Conservation (phyloP, 2,888 invertebrate species). For the Tiliacea citrago region DNA sequence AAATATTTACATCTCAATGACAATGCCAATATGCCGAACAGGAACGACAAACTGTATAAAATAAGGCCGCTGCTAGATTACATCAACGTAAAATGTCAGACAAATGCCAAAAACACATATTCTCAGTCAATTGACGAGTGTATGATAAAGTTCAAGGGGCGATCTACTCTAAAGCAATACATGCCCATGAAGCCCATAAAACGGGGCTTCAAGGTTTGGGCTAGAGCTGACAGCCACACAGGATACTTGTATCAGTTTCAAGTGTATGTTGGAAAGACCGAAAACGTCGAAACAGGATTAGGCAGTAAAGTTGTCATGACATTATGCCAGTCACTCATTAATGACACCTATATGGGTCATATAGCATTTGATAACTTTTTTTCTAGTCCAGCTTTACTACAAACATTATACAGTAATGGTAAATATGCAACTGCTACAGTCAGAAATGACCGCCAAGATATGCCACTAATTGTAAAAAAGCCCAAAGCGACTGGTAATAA, state of each 20-base stretch:
- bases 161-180: slow-evolving; percentile 49
- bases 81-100: slow-evolving; percentile 39
- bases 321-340: slow-evolving; percentile 38
- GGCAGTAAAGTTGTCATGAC: slow-evolving; percentile 40
- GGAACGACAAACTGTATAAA: slow-evolving; percentile 52
- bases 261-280: slow-evolving; percentile 44
- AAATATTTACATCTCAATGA: slow-evolving; percentile 52
- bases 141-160: slow-evolving; percentile 61
- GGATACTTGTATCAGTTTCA: slow-evolving; percentile 52
- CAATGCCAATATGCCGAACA: slow-evolving; percentile 41
- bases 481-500: slow-evolving; percentile 45
- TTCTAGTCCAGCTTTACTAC: slow-evolving; percentile 13
- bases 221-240: slow-evolving; percentile 45
- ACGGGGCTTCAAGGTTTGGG: slow-evolving; percentile 53
- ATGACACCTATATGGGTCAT: slow-evolving; percentile 29
- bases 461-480: slow-evolving; percentile 45
- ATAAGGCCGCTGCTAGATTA: slow-evolving; percentile 41
- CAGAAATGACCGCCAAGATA: slow-evolving; percentile 38
- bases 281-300: slow-evolving; percentile 39
- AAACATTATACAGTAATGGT: slow-evolving; percentile 16
- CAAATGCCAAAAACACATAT: slow-evolving; percentile 40
- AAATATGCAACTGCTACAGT: slow-evolving; percentile 30
- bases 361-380: slow-evolving; percentile 35
- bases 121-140: slow-evolving; percentile 55
- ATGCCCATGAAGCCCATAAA: slow-evolving; percentile 59